Evolutionary conservation across 2,888 invertebrate genomes (phyloP), one percentile per base, ranked within the genome.

Genomic region (Conus canariensis): DNA sequence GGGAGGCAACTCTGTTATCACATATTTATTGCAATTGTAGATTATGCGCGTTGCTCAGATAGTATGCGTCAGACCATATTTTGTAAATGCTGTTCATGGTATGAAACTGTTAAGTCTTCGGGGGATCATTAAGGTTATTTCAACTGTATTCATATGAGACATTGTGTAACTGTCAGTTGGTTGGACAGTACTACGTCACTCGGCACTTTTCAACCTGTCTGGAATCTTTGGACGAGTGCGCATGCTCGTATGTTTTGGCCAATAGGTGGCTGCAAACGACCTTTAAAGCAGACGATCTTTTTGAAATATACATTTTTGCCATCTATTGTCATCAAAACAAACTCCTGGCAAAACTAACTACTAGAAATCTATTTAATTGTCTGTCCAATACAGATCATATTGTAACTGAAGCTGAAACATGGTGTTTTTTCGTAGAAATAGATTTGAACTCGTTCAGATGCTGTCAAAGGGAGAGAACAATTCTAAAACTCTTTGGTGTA

Each of bases 401-500:
- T 12, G 30, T 12, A 80, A 30, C 22, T 30, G 12, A 12, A 45
- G 30, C 45, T 45, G 9, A 19, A 80, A 83, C 30, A 12, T 56
- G 83, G 58, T 22, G 8, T 1, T 19, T 8, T 85, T 60, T 25
- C 7, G 25, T 7, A 25, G 60, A 85, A 60, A 25, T 25, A 58
- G 14, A 86, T 67, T 67, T 59, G 25, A 67, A 74, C 74, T n/a
- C 56, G 14, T 30, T 30, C 87, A 22, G 16, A 56, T 14, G 30
- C 30, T 7, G 9, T 19, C 56, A 22, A 89, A 85, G 89, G 89
- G 85, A 89, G 85, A 70, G 22, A 89, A 89, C 45, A 16, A 56
- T 74, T 85, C 19, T 19, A 22, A 30, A 67, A 59, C 89, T 89
- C 89, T 89, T 77, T 89, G 16, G 89, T 30, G 74, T 89, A 14